Evolutionary conservation across 2,797 vertebrate genomes (phyloP), one percentile per base, ranked within the genome.

Genomic region (Thaleichthys pacificus): DNA sequence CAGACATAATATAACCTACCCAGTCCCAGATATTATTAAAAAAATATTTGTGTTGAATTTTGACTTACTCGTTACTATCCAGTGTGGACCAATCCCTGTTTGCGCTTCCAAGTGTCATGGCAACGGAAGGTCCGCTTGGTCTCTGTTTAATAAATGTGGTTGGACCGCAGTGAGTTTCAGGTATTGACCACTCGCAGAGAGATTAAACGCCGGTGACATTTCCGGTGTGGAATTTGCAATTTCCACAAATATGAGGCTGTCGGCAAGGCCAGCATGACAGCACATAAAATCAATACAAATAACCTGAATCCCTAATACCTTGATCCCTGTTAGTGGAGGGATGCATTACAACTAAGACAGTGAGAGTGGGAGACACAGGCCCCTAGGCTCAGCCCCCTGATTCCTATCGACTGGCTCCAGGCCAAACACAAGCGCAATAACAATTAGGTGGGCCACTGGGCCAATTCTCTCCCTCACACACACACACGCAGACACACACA

Each of bases 281-380:
- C 96, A 97, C 96, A 96, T 92, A 96, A 96, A 96, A 99, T 99
- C 97, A 98, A 99, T 99, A 98, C 96, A 96, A 98, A 98, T 98
- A 98, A 97, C 96, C 94, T 94, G 92, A 96, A 96, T 96, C 96
- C 96, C 95, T 99, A 98, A 99, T 98, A 97, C 97, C 93, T 97
- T 98, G 96, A 99, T 97, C 97, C 97, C 93, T 67, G 93, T 90
- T 92, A 93, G 94, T 96, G 95, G 96, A 96, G 93, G 93, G 94
- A 93, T 84, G 93, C 91, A 95, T 97, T 97, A 96, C 94, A 94
- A 93, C 92, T 94, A 94, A 92, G 91, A 93, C 88, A 87, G 91
- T 91, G 82, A 83, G 87, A 93, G 91, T 90, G 94, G 91, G 82
- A 70, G 92, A 92, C 77, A 76, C 87, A 82, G 82, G 90, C 84